phyloP scores from a whole-genome alignment of 2,113 vertebrate genomes.

The Tragelaphus scriptus region DNA sequence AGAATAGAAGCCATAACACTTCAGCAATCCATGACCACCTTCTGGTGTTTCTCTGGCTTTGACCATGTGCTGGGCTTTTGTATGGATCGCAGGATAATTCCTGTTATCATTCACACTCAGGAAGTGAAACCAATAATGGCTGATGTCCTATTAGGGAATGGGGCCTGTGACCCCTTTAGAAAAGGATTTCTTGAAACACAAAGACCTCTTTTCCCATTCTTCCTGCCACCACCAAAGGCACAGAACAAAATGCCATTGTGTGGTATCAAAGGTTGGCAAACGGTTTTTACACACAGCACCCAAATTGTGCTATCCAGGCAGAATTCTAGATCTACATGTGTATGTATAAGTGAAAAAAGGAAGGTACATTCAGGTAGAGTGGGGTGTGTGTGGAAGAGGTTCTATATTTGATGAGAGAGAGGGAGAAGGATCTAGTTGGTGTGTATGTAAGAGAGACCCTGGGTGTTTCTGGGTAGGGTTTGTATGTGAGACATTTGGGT shows the following conservation, averaged over 20 bases:
- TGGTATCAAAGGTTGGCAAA: not conserved
- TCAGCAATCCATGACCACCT: not conserved
- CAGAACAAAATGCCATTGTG: not conserved
- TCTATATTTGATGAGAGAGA: not conserved
- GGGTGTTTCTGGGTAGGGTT: constrained; percentile 10
- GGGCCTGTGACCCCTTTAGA: not conserved
- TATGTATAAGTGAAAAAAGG: constrained; percentile 13
- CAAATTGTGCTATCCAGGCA: constrained; percentile 18
- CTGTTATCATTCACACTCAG: not conserved
- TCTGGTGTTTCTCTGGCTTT: not conserved
- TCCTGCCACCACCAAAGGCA: not conserved
- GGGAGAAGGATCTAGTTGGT: not conserved
- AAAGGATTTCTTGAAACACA: constrained; percentile 33
- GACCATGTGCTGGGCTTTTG: not conserved
- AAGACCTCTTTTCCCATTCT: not conserved
- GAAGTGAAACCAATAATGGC: not conserved
- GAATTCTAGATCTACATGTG: constrained; percentile 30
- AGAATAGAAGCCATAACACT: not conserved
- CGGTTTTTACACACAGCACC: constrained; percentile 24
- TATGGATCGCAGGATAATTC: not conserved
- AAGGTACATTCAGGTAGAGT: not conserved
- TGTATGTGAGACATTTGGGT: constrained; percentile 36
- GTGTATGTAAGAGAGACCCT: not conserved
- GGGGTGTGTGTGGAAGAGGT: not conserved
- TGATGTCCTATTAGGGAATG: not conserved